A percentile compares a stretch with the other conserved stretches of the same genome.
phyloP scores from a whole-genome alignment of 2,797 vertebrate species.

The Echiichthys vipera region DNA sequence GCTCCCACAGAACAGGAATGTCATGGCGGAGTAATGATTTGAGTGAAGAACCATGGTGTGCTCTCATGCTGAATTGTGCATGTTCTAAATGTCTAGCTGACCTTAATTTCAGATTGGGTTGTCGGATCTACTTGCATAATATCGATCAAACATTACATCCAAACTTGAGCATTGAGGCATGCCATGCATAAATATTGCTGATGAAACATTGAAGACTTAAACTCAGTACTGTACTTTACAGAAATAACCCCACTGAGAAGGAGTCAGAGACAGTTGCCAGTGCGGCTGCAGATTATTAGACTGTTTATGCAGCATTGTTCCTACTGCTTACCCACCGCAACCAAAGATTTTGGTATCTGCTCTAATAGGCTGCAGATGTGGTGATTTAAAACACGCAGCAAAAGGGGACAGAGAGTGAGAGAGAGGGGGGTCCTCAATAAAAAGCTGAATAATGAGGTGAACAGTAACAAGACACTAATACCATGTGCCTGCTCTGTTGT shows the following conservation, averaged over 20 bases:
- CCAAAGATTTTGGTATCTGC: conserved; percentile 53
- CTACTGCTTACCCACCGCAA: conserved; percentile 56
- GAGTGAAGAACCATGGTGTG: no score
- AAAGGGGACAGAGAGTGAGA: conserved; percentile 44
- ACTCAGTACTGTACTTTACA: not conserved
- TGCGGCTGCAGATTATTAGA: conserved; percentile 38
- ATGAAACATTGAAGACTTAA: not conserved
- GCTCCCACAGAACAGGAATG: no score
- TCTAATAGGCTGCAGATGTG: conserved; percentile 72
- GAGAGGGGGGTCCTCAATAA: conserved; percentile 51
- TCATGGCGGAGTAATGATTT: no score
- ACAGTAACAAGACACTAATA: conserved; percentile 64
- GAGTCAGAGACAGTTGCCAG: conserved; percentile 25
- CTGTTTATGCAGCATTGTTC: conserved; percentile 55
- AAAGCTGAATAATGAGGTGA: conserved; percentile 78
- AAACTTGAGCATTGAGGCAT: conserved; percentile 3
- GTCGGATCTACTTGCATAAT: no score
- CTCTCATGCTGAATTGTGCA: no score
- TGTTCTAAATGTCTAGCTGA: no score
- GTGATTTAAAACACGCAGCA: conserved; percentile 68
- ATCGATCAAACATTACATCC: not conserved
- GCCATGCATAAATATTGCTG: not conserved
- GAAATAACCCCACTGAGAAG: conserved; percentile 9
- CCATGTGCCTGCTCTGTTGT: conserved; percentile 68
- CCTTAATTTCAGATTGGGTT: no score